Conservation (phyloP, 1,140 invertebrate species). For the Drosophila willistoni region DNA sequence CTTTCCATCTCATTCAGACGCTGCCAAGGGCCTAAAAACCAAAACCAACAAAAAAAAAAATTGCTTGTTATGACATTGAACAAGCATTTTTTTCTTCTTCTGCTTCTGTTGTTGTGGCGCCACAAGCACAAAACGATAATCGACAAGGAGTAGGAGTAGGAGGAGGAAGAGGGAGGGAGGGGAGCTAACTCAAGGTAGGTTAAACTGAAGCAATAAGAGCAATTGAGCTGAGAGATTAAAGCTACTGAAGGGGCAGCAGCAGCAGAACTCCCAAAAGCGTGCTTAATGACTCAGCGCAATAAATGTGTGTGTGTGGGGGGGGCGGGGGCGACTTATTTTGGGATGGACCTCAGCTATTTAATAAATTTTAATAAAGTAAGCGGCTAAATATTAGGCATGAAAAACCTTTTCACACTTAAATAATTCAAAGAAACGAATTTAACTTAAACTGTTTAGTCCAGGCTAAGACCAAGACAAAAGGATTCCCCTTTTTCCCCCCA, state of each 20-base stretch:
- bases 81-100: conserved; percentile 46
- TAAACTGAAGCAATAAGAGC: conserved; percentile 30
- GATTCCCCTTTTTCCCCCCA: not conserved
- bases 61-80: conserved; percentile 66
- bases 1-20: conserved; percentile 2
- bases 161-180: too few relatives aligned
- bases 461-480: not conserved
- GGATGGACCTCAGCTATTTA: conserved; percentile 29
- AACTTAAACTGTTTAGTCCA: not conserved
- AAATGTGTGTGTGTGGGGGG: not conserved
- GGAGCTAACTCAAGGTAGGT: conserved; percentile 27
- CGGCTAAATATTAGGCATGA: not conserved
- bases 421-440: not conserved
- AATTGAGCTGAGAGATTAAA: conserved; percentile 35
- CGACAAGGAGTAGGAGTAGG: conserved; percentile 42
- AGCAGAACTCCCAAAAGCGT: conserved; percentile 36
- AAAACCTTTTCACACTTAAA: conserved; percentile 8
- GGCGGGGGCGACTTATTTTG: conserved; percentile 9
- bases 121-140: conserved; percentile 33
- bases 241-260: not conserved
- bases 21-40: conserved; percentile 54
- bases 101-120: conserved; percentile 36
- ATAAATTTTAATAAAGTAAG: not conserved
- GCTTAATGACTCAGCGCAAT: conserved; percentile 37
- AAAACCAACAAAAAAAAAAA: conserved; percentile 21